Conservation (phyloP, 2,888 invertebrate species). For the Rhaphigaster nebulosa region DNA sequence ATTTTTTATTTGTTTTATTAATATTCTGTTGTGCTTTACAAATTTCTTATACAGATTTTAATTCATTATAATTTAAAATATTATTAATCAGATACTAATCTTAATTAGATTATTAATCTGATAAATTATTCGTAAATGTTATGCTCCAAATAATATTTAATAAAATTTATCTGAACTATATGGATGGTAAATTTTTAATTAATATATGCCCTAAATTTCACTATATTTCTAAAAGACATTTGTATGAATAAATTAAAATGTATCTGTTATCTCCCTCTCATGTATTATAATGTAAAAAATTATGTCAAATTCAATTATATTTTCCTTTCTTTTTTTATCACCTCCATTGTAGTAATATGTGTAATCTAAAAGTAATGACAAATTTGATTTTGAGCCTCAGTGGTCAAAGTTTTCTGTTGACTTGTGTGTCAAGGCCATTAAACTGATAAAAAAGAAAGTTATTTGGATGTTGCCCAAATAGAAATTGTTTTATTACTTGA, state of each 20-base stretch:
- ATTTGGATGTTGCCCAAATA: background rate
- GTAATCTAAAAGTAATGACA: background rate
- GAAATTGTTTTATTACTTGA: background rate
- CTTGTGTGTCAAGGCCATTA: background rate
- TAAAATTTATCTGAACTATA: no score
- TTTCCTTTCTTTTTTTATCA: background rate
- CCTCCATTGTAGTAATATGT: background rate
- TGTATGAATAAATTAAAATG: background rate
- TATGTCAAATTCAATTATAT: background rate
- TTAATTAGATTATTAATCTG: no score
- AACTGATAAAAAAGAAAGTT: constrained; percentile 27
- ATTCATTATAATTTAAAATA: no score
- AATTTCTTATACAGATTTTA: background rate
- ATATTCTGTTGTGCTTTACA: background rate
- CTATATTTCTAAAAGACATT: no score
- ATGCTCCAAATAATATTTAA: no score
- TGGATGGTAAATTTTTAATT: background rate
- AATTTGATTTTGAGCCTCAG: background rate
- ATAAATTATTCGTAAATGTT: no score
- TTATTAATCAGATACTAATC: no score
- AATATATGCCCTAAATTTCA: background rate
- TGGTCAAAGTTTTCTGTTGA: background rate
- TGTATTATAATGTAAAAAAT: background rate
- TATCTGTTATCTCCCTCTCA: background rate
- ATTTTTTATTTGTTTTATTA: background rate